A percentile compares a stretch with the other conserved stretches of the same genome.
Evolutionary conservation across 2,888 invertebrate genomes (phyloP).

Genomic region (Acrobasis suavella): DNA sequence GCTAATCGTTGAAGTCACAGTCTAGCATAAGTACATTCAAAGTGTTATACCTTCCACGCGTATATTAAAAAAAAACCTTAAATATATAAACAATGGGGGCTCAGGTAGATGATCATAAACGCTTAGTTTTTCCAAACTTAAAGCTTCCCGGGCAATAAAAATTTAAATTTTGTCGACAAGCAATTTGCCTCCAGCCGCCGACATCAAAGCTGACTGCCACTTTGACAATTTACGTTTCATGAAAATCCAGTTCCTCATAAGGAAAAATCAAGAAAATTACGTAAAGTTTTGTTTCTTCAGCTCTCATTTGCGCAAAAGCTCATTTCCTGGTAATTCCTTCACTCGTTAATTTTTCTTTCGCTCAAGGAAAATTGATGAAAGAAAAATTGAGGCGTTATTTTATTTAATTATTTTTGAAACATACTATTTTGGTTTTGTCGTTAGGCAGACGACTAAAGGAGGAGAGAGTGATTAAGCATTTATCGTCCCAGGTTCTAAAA

Average conservation of each 20-base stretch:
- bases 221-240: slow-evolving; percentile 48
- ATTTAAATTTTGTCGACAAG: slow-evolving; percentile 35
- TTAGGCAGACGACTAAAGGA: too few relatives aligned
- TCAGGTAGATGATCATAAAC: neutral
- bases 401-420: neutral
- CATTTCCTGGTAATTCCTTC: neutral
- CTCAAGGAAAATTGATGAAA: neutral
- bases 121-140: slow-evolving; percentile 23
- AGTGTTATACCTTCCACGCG: too few relatives aligned
- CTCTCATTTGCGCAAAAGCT: neutral
- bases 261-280: slow-evolving; percentile 40
- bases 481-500: too few relatives aligned
- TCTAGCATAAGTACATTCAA: too few relatives aligned
- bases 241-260: slow-evolving; percentile 32
- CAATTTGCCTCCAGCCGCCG: slow-evolving; percentile 37
- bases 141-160: slow-evolving; percentile 30
- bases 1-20: too few relatives aligned
- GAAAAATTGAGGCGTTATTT: neutral
- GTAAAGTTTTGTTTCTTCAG: slow-evolving; percentile 8
- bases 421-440: neutral
- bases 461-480: too few relatives aligned
- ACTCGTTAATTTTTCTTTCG: neutral
- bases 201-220: slow-evolving; percentile 43
- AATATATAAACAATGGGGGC: too few relatives aligned
- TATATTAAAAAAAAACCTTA: too few relatives aligned